These are phyloP conservation scores for Nematopogon swammerdamellus DNA, from an alignment of 2,888 invertebrate genomes.

Conservation along the genomic window DNA sequence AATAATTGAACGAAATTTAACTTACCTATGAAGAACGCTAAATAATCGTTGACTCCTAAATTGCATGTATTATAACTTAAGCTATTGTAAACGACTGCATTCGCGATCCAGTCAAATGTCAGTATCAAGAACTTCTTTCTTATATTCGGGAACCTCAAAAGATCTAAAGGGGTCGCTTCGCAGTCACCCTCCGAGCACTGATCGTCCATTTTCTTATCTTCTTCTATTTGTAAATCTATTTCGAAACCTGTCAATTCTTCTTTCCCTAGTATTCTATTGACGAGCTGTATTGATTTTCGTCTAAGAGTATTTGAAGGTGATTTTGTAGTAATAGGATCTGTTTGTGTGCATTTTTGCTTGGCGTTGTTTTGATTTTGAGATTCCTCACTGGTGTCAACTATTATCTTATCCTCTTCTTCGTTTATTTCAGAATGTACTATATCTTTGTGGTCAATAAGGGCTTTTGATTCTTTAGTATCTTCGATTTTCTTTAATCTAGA, in stretches of 20 bases:
- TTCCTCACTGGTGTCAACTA: slow-evolving; percentile 18
- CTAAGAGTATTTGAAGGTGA: slow-evolving; percentile 28
- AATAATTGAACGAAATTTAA: too few relatives aligned
- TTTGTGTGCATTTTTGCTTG: slow-evolving; percentile 28
- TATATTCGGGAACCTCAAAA: slow-evolving; percentile 63
- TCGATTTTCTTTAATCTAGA: slow-evolving; percentile 17
- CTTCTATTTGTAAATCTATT: slow-evolving; percentile 19
- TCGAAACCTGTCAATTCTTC: slow-evolving; percentile 19
- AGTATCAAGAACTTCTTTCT: slow-evolving; percentile 63
- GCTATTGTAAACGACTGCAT: slow-evolving; percentile 67
- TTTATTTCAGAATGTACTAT: slow-evolving; percentile 6
- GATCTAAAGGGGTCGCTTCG: slow-evolving; percentile 59
- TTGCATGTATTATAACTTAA: slow-evolving; percentile 65
- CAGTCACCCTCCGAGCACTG: slow-evolving; percentile 43
- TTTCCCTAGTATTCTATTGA: slow-evolving; percentile 31
- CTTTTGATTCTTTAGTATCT: neutral
- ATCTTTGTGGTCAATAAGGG: neutral
- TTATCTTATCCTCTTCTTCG: slow-evolving; percentile 13
- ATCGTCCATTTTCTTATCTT: slow-evolving; percentile 39
- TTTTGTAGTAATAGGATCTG: slow-evolving; percentile 21
- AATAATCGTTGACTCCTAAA: slow-evolving; percentile 64
- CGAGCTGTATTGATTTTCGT: slow-evolving; percentile 34
- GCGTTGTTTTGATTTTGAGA: slow-evolving; percentile 19
- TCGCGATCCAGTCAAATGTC: slow-evolving; percentile 63
- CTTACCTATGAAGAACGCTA: slow-evolving; percentile 65